A percentile compares a stretch with the other conserved stretches of the same genome.
These are phyloP conservation scores for Propsilocerus akamusi DNA, from an alignment of 1,140 invertebrate species.

Conservation along the genomic window DNA sequence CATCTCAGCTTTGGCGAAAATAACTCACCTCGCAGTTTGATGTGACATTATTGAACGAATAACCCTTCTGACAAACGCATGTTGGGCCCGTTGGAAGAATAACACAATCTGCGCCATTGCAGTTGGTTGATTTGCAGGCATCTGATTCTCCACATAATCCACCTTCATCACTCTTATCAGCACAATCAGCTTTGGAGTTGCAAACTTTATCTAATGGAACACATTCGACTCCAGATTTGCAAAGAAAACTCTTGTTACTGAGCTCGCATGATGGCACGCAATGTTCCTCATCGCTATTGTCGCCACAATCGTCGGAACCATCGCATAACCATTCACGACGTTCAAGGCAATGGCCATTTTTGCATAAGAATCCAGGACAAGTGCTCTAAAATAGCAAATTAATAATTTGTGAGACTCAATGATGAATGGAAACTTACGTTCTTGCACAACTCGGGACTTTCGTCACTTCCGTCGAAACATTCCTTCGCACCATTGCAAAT, in stretches of 20 bases:
- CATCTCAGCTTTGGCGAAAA: no score
- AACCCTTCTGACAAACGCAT: slow-evolving; percentile 28
- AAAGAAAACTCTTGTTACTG: slow-evolving; percentile 16
- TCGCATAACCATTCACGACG: slow-evolving; percentile 18
- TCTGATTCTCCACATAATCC: slow-evolving; percentile 13
- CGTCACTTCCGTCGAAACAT: slow-evolving; percentile 65
- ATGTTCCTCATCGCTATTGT: slow-evolving; percentile 40
- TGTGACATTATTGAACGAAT: slow-evolving; percentile 14
- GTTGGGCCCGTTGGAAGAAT: slow-evolving; percentile 23
- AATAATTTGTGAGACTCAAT: not conserved
- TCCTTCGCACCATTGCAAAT: slow-evolving; percentile 59
- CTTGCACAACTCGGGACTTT: slow-evolving; percentile 30
- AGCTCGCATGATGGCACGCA: slow-evolving; percentile 22
- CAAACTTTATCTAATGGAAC: slow-evolving; percentile 36
- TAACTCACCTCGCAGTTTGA: slow-evolving; percentile 16
- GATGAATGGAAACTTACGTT: slow-evolving; percentile 15
- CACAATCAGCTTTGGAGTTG: slow-evolving; percentile 27
- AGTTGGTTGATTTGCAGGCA: slow-evolving; percentile 11
- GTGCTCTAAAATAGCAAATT: slow-evolving; percentile 8
- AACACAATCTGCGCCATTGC: slow-evolving; percentile 12
- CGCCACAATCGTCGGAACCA: slow-evolving; percentile 35
- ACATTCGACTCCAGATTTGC: slow-evolving; percentile 26
- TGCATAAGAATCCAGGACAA: slow-evolving; percentile 16
- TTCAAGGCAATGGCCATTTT: slow-evolving; percentile 16
- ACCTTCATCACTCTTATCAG: slow-evolving; percentile 24